Percentiles rank a stretch among this genome's conserved stretches.
Evolutionary conservation across 2,797 vertebrate genomes (phyloP).

Genomic region (Microchirus variegatus): DNA sequence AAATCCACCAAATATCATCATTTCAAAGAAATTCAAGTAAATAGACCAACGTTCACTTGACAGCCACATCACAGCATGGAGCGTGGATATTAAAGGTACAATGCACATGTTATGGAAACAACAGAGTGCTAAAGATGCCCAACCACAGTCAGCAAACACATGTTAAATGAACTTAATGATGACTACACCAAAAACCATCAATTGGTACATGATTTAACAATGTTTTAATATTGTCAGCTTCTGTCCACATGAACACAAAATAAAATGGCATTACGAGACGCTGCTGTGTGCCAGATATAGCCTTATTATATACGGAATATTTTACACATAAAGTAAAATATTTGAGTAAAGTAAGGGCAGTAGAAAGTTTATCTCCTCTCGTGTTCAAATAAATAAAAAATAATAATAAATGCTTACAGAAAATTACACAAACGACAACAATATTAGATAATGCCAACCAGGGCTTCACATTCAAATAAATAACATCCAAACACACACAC

Average conservation of each 20-base stretch:
- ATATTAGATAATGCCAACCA: constrained; percentile 71
- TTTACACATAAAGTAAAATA: constrained; percentile 60
- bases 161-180: constrained; percentile 39
- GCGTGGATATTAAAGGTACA: constrained; percentile 42
- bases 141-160: constrained; percentile 26
- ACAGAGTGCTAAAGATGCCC: constrained; percentile 32
- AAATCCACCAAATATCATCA: constrained; percentile 51
- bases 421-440: constrained; percentile 31
- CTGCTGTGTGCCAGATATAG: constrained; percentile 43
- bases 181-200: constrained; percentile 34
- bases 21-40: constrained; percentile 75
- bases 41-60: constrained; percentile 64
- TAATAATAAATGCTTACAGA: too few relatives aligned
- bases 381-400: constrained; percentile 70
- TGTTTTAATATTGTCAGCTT: constrained; percentile 20
- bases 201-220: constrained; percentile 1
- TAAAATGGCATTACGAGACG: constrained; percentile 30
- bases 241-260: constrained; percentile 28
- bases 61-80: constrained; percentile 36
- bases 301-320: constrained; percentile 42
- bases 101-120: constrained; percentile 37
- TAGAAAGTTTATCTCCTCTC: constrained; percentile 25
- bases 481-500: constrained; percentile 62
- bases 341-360: constrained; percentile 45
- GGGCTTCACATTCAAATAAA: constrained; percentile 82